Evolutionary conservation across 1,140 invertebrate genomes (phyloP), one percentile per base, ranked within the genome.

Genomic region (Tetramorium alpestre): DNA sequence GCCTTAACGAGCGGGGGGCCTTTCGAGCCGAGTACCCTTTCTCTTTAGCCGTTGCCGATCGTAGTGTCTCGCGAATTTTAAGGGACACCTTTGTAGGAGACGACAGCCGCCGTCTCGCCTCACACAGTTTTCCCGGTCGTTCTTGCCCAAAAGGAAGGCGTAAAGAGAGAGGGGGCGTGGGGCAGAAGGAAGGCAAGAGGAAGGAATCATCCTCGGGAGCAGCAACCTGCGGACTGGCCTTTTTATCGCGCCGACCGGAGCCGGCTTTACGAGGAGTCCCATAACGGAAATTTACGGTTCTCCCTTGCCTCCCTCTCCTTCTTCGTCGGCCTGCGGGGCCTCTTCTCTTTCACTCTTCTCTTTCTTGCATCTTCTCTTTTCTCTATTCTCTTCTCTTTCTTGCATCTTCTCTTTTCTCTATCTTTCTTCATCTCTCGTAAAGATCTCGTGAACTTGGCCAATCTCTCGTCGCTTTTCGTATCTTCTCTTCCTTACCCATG

Each of bases 221-320:
- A 91, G 89, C 91, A 91, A 92, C 88, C 90, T 89, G 90, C 77
- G 85, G 88, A 90, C 90, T 86, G 89, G 90, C 78, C 88, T 92
- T 88, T 92, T 90, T 92, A 92, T 92, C 91, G 90, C 91, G 90
- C 89, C 91, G 90, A 87, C 85, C 86, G 88, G 86, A 88, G 90
- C 88, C 91, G 87, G 84, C 88, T 92, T 91, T 92, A 92, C 90
- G 91, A 92, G 89, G 85, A 92, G 87, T 90, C 87, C 88, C 91
- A 91, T 91, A 91, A 91, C 90, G 89, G 90, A 91, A 91, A 91
- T 91, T 91, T 91, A 91, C 90, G 85, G 77, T 81, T 82, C 89
- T 91, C 87, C 85, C 73, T 85, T 86, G 73, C 86, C 84, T 80
- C 69, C 81, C 65, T 64, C 49, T 62, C 28, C 60, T 41, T n/a